Base-by-base conservation (phyloP, 2,888 invertebrate species). In the Pelosia muscerda region DNA sequence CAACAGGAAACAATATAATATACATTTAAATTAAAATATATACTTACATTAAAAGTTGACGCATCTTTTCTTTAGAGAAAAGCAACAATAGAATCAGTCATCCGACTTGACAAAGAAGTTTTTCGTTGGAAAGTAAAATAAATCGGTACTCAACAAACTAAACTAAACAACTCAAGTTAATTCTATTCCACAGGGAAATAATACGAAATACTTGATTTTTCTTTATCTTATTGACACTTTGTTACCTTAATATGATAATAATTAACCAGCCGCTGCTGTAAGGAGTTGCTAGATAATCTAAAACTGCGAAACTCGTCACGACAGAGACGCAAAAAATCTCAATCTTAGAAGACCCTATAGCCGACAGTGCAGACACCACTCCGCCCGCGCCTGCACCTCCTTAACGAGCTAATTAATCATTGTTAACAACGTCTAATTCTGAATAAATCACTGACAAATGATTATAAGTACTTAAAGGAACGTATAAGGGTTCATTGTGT, bases 331-430 rank as follows among this genome's bases (percentile, higher is more conserved):
- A n/a, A n/a, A n/a, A n/a, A n/a, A n/a, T n/a, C n/a, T n/a, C n/a
- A n/a, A n/a, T n/a, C 84, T 83, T 83, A 80, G 79, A 66, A 55
- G 55, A 66, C 22, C 11, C 19, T 26, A n/a, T n/a, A 64, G 25
- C 54, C 23, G 23, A 31, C 13, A 13, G 31, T 62, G 38, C 31
- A 22, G 23, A 66, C 25, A 49, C 28, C 68, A 63, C 73, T 67
- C 76, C 75, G 80, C 78, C 26, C n/a, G 82, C 77, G 79, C 84
- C 85, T 83, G 85, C 84, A 85, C n/a, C n/a, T n/a, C n/a, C n/a
- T 88, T 86, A 88, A 89, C 87, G 85, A 86, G 82, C 87, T 88
- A 89, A 89, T 91, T 90, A 88, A 88, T 91, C 86, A 88, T 88
- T 86, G 86, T 88, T 88, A 84, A 86, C 86, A 83, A 82, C 84